Conservation (phyloP, 2,113 vertebrate species). For the Naja naja region DNA sequence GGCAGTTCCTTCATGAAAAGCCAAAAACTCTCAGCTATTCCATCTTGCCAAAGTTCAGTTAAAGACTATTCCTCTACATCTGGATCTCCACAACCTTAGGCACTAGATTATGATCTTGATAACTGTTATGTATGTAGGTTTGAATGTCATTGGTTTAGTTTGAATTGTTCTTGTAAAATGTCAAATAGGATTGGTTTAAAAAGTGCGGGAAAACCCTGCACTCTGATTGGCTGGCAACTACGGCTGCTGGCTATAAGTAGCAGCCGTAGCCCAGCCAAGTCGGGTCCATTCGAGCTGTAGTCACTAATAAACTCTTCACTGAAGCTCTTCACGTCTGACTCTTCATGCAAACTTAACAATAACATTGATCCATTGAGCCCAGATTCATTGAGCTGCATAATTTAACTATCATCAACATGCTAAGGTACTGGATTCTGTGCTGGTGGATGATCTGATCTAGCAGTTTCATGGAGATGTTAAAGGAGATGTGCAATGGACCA, state of each 20-base stretch:
- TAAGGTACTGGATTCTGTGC: not conserved
- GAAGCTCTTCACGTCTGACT: too few relatives aligned
- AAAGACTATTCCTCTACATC: not conserved
- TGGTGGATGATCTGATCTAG: not conserved
- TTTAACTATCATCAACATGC: not conserved
- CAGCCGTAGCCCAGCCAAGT: too few relatives aligned
- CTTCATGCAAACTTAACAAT: too few relatives aligned
- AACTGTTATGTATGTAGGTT: too few relatives aligned
- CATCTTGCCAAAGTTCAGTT: not conserved
- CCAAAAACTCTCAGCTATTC: not conserved
- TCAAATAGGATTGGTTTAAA: too few relatives aligned
- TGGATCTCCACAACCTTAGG: not conserved
- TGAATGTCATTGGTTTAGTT: too few relatives aligned
- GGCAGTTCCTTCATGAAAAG: not conserved
- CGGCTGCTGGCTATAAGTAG: too few relatives aligned
- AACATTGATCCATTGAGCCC: not conserved
- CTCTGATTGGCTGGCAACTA: too few relatives aligned
- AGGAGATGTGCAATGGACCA: not conserved
- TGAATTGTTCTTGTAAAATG: too few relatives aligned
- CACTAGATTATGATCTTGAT: not conserved
- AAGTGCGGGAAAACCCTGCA: too few relatives aligned
- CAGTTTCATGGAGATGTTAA: not conserved
- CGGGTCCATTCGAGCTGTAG: too few relatives aligned
- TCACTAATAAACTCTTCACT: too few relatives aligned
- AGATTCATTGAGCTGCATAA: not conserved